phyloP scores from a whole-genome alignment of 2,888 invertebrate species.

The Neuroscelio doddi region DNA sequence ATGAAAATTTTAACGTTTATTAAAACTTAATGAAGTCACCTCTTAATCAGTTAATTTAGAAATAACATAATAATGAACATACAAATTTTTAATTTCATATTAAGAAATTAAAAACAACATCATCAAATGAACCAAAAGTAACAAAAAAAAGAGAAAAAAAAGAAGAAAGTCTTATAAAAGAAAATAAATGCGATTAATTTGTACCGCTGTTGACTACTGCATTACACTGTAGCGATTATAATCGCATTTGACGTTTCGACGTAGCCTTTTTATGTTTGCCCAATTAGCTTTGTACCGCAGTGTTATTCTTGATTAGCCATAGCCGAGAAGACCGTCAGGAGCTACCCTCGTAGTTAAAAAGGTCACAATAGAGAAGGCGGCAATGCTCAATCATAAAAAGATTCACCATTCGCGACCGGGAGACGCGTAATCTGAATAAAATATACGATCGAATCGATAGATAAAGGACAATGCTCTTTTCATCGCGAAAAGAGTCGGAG shows the following conservation, averaged over 20 bases:
- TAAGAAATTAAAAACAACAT: too few relatives aligned
- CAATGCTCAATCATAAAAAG: conserved; percentile 70
- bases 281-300: conserved; percentile 7
- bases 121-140: too few relatives aligned
- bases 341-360: conserved; percentile 8
- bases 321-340: not conserved
- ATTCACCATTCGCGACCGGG: conserved; percentile 62
- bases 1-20: too few relatives aligned
- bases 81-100: too few relatives aligned
- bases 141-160: too few relatives aligned
- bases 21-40: too few relatives aligned
- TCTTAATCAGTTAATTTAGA: too few relatives aligned
- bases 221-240: too few relatives aligned
- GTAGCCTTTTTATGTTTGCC: conserved; percentile 3
- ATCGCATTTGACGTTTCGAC: not conserved
- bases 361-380: conserved; percentile 56
- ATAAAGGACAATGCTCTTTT: conserved; percentile 72
- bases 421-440: conserved; percentile 70
- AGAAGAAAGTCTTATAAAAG: too few relatives aligned
- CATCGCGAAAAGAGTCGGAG: conserved; percentile 54
- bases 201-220: too few relatives aligned
- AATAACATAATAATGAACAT: too few relatives aligned
- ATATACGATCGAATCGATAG: conserved; percentile 71
- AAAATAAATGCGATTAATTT: too few relatives aligned
- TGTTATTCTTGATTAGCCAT: conserved; percentile 9